A percentile compares a stretch with the other conserved stretches of the same genome.
phyloP scores from a whole-genome alignment of 2,797 vertebrate genomes.

The Carduelis carduelis region DNA sequence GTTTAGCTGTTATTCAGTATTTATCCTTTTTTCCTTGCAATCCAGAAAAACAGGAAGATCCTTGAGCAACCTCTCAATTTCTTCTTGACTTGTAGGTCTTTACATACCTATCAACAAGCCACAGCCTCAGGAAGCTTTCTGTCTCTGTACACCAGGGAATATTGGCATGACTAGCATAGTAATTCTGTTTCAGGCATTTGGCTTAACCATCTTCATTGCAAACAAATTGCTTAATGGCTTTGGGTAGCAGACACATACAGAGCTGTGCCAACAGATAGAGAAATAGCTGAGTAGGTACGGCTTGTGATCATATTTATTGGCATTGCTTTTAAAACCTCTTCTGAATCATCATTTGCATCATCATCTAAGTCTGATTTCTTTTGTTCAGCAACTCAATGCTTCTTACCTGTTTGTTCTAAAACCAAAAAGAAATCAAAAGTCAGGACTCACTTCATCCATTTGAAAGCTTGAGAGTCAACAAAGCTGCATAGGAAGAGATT shows the following conservation, averaged over 20 bases:
- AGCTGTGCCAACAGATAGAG: background rate
- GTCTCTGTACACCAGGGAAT: background rate
- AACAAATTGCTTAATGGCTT: slow-evolving; percentile 28
- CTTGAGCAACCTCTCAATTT: background rate
- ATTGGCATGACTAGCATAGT: background rate
- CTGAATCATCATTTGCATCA: background rate
- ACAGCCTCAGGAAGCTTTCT: background rate
- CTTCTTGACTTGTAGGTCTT: background rate
- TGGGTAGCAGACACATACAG: background rate
- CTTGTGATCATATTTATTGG: background rate
- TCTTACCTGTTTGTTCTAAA: background rate
- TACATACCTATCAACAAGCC: background rate
- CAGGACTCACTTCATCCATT: background rate
- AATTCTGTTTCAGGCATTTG: slow-evolving; percentile 1
- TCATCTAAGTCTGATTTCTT: background rate
- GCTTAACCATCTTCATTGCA: background rate
- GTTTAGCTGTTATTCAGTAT: background rate
- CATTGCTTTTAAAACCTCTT: slow-evolving; percentile 14
- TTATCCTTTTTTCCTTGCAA: background rate
- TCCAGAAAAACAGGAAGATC: background rate
- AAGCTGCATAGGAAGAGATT: background rate
- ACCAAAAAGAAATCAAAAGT: background rate
- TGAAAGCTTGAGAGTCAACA: background rate
- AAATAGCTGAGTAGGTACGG: slow-evolving; percentile 3
- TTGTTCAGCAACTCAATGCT: background rate